These are phyloP conservation scores for Neosalanx taihuensis DNA, from an alignment of 2,797 vertebrate species.

Conservation along the genomic window DNA sequence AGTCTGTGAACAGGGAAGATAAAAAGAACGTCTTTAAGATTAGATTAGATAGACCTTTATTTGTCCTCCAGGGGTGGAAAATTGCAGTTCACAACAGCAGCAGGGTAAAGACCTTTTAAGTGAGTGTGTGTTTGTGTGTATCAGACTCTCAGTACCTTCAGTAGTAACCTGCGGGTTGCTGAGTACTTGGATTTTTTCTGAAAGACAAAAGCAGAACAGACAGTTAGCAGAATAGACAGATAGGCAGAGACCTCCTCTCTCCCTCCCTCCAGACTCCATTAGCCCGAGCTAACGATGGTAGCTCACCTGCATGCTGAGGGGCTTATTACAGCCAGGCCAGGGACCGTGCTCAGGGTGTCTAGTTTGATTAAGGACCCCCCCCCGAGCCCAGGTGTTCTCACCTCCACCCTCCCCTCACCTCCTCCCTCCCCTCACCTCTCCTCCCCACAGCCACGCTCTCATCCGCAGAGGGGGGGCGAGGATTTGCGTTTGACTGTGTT, in stretches of 20 bases:
- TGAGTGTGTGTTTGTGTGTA: slow-evolving; percentile 9
- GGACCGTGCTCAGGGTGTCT: neutral
- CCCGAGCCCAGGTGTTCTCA: neutral
- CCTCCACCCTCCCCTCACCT: neutral
- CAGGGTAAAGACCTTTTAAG: neutral
- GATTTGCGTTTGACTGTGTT: too few species aligned
- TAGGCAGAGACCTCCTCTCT: neutral
- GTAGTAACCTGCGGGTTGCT: slow-evolving; percentile 53
- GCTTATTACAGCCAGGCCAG: neutral
- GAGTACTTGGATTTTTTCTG: slow-evolving; percentile 56
- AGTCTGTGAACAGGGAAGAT: slow-evolving; percentile 44
- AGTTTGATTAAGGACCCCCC: neutral
- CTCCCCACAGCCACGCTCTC: neutral
- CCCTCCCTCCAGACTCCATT: neutral
- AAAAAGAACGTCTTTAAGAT: slow-evolving; percentile 21
- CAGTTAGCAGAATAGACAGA: too few species aligned
- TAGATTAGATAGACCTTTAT: too few species aligned
- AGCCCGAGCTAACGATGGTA: neutral
- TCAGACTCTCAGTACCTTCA: slow-evolving; percentile 54
- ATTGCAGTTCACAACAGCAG: too few species aligned
- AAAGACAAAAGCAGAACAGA: slow-evolving; percentile 8
- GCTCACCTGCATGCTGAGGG: neutral
- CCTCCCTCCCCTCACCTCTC: too few species aligned
- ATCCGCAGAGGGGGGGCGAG: neutral
- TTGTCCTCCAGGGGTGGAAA: too few species aligned